Evolutionary conservation across 2,113 vertebrate species (phyloP), one percentile per base, ranked within the genome.

Genomic region (Sialia sialis): DNA sequence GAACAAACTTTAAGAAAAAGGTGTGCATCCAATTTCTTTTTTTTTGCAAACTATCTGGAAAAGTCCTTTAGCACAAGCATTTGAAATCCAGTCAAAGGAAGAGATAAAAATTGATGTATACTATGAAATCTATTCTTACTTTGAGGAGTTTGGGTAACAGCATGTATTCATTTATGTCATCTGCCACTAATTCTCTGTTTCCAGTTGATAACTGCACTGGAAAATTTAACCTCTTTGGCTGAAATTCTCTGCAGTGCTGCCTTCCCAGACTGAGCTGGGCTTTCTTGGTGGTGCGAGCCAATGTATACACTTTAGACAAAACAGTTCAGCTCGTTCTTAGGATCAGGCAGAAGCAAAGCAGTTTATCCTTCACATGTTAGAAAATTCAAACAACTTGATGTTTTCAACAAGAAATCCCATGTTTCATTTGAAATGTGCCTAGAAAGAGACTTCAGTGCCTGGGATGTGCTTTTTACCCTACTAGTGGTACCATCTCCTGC

Each of bases 1-100:
- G 9, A 59, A 73, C n/a, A 79, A 82, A 6, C 0, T 69, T 58
- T 41, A 56, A 87, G 58, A 3, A 51, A 68, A 58, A 74, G 44
- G 0, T 0, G 7, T 39, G 20, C 26, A 38, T 46, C 4, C 7
- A 16, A 4, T 16, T 60, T 64, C 3, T 32, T 30, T 43, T 36
- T 55, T 51, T 49, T 58, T 44, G 5, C 34, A 21, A 63, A 44
- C 9, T 18, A 21, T 25, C 25, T 80, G 15, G 39, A 88, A 83
- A 86, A 77, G 21, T 69, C 29, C 38, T 43, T 70, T 39, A 1
- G 4, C 29, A 59, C 6, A 38, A 74, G 16, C 27, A 55, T 41
- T 86, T 69, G 55, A 88, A 91, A 89, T 43, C 16, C 46, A 72
- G 18, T 34, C 38, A 74, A 85, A 80, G 12, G 16, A 88, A 63